phyloP scores from a whole-genome alignment of 1,140 invertebrate species.

The Orussus abietinus region DNA sequence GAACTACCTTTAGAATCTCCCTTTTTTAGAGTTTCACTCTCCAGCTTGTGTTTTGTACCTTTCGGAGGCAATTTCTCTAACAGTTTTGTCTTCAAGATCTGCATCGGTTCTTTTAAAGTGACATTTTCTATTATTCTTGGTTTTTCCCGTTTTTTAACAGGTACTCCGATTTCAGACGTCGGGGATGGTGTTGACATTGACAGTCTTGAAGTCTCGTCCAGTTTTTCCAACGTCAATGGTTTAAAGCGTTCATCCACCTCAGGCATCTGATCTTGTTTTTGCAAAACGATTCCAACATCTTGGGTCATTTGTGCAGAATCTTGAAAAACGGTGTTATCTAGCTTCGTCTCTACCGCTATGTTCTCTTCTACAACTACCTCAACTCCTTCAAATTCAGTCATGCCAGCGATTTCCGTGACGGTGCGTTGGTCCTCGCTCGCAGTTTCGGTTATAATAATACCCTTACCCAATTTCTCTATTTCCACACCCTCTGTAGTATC shows the following conservation, averaged over 20 bases:
- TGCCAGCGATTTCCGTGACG: slow-evolving; percentile 18
- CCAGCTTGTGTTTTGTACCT: slow-evolving; percentile 41
- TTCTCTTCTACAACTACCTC: slow-evolving; percentile 29
- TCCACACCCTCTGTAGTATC: slow-evolving; percentile 4
- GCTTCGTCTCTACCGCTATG: slow-evolving; percentile 21
- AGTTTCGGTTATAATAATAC: slow-evolving; percentile 4
- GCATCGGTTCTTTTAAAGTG: slow-evolving; percentile 41
- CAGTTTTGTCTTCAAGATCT: slow-evolving; percentile 44
- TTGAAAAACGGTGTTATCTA: slow-evolving; percentile 3
- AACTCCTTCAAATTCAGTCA: slow-evolving; percentile 23
- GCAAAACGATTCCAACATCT: no score
- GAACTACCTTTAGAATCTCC: slow-evolving; percentile 20
- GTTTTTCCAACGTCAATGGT: slow-evolving; percentile 19
- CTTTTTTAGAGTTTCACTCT: slow-evolving; percentile 16
- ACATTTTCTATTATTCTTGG: slow-evolving; percentile 49
- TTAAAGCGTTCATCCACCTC: slow-evolving; percentile 1
- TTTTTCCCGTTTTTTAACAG: slow-evolving; percentile 49
- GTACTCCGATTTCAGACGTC: slow-evolving; percentile 28
- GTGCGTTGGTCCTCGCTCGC: no score
- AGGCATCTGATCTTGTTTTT: no score
- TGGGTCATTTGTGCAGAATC: not conserved
- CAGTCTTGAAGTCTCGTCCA: slow-evolving; percentile 23
- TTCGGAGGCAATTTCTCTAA: slow-evolving; percentile 35
- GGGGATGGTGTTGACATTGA: slow-evolving; percentile 23
- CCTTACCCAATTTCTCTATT: slow-evolving; percentile 3